Evolutionary conservation across 2,797 vertebrate genomes (phyloP).

Genomic region (Myioborus miniatus): DNA sequence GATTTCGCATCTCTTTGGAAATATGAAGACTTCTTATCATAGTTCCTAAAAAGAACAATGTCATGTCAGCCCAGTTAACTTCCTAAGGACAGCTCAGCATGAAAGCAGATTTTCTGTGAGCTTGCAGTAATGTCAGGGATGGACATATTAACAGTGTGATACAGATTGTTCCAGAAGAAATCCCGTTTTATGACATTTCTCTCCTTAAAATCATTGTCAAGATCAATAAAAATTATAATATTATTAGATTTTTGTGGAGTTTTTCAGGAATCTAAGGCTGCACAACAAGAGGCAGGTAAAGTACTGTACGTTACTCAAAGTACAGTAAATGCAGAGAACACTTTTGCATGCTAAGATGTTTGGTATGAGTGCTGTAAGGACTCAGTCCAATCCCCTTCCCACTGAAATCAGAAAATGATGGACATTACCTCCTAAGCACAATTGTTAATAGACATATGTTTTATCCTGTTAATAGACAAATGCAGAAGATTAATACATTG

Average conservation of each 20-base stretch:
- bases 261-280: neutral
- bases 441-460: rapidly evolving
- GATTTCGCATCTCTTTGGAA: neutral
- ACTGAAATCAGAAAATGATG: neutral
- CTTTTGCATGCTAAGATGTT: rapidly evolving
- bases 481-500: neutral
- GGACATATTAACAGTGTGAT: neutral
- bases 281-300: neutral
- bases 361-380: neutral
- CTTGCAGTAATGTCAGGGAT: neutral
- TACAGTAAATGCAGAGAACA: neutral
- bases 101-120: neutral
- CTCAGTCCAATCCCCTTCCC: neutral
- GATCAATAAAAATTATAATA: neutral
- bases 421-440: rapidly evolving
- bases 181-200: neutral
- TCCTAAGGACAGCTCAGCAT: neutral
- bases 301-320: neutral
- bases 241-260: rapidly evolving
- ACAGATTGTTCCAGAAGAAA: neutral
- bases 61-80: neutral
- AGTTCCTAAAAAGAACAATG: neutral
- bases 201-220: neutral
- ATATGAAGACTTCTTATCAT: neutral
- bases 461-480: neutral